Evolutionary conservation across 2,113 vertebrate species (phyloP), one percentile per base, ranked within the genome.

Genomic region (Recurvirostra avosetta): DNA sequence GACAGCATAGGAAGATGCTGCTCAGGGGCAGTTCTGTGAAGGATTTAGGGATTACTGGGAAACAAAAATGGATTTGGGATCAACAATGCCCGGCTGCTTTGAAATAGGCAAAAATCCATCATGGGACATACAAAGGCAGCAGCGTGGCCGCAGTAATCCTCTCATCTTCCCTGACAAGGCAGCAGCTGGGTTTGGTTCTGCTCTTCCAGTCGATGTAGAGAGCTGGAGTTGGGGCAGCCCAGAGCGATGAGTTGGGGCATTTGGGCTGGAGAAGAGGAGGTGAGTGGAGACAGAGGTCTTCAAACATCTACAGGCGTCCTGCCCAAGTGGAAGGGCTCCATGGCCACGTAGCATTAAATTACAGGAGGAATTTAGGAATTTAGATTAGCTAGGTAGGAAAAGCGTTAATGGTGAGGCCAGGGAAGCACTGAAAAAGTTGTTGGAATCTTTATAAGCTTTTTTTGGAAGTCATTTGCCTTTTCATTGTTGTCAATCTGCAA

Each of bases 71-170:
- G 47, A 12, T 90, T 43, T 65, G 52, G 45, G 62, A 47, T 59
- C 50, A 49, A 0, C 36, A 29, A 0, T 20, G 8, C 10, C 47
- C 0, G 0, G 9, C 14, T 50, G 21, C 9, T 87, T 61, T 21
- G 49, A 26, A 61, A 72, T 0, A 19, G 10, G 32, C 17, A 34
- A 56, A 75, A 75, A 19, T 77, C 52, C 56, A 3, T 18, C 5
- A 3, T 0, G 6, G 49, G 55, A 25, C 6, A 14, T 26, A 6
- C 8, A 34, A 38, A 55, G 58, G 38, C 38, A 29, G 59, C 6
- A 4, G 34, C 34, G 7, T 1, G 4, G 30, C 52, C 3, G 0
- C 4, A 34, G 11, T 9, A 41, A 59, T 59, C 50, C 79, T 34
- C 65, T 76, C 45, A 34, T 45, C n/a, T 38, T 41, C 56, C 62